phyloP scores from a whole-genome alignment of 2,113 vertebrate genomes.

The Epinephelus lanceolatus region DNA sequence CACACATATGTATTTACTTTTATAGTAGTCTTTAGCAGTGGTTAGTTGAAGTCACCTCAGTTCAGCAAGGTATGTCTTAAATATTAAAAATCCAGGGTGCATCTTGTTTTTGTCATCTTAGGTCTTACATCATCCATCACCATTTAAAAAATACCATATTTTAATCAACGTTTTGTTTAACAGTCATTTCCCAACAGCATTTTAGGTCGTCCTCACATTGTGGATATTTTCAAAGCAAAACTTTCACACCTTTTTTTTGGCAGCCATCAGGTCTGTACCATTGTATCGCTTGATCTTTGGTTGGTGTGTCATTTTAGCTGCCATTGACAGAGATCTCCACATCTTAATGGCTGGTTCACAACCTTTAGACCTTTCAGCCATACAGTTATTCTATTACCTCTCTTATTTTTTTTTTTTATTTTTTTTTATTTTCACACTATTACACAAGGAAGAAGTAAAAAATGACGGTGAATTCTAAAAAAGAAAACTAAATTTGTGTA shows the following conservation, averaged over 20 bases:
- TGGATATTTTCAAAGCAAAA: background rate
- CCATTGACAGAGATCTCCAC: background rate
- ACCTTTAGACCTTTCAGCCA: background rate
- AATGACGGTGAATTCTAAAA: too few relatives aligned
- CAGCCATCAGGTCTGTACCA: background rate
- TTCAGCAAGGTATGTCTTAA: background rate
- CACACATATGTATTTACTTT: background rate
- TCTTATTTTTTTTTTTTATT: background rate
- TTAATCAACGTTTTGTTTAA: background rate
- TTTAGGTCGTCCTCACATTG: background rate
- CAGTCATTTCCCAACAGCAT: background rate
- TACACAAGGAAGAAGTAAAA: background rate
- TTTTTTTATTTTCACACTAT: background rate
- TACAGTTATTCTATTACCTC: background rate
- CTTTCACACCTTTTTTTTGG: background rate
- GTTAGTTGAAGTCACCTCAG: background rate
- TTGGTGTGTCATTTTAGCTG: slow-evolving; percentile 2
- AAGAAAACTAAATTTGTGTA: background rate
- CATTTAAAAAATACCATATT: background rate
- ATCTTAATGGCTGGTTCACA: background rate
- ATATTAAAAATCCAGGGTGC: background rate
- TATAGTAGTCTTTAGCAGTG: background rate
- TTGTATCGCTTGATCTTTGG: background rate
- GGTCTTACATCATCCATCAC: background rate
- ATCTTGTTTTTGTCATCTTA: background rate